phyloP scores from a whole-genome alignment of 2,113 vertebrate genomes.

The Dromas ardeola region DNA sequence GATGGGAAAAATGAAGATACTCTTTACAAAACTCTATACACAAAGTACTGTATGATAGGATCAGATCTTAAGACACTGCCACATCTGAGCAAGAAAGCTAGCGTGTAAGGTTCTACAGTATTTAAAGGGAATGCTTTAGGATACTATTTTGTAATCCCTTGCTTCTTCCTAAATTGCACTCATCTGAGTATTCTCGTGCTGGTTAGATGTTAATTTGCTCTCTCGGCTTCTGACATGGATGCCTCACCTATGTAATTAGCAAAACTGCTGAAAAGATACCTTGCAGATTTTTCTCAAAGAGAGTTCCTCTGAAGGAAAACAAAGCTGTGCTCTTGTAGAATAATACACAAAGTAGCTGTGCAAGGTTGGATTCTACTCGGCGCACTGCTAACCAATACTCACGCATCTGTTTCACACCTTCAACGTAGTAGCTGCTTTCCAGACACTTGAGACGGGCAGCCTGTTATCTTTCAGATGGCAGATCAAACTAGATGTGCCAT shows the following conservation, averaged over 20 bases:
- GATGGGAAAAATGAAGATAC: not conserved
- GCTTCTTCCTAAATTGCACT: not conserved
- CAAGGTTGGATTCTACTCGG: not conserved
- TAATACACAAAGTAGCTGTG: not conserved
- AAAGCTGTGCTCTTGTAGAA: not conserved
- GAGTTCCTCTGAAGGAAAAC: not conserved
- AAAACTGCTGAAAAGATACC: not conserved
- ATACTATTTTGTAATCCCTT: not conserved
- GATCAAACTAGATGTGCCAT: slow-evolving; percentile 6
- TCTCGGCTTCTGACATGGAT: not conserved
- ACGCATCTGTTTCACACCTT: not conserved
- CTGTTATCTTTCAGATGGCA: not conserved
- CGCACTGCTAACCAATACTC: not conserved
- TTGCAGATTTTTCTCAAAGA: not conserved
- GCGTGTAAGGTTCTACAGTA: not conserved
- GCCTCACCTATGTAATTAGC: not conserved
- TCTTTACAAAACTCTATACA: not conserved
- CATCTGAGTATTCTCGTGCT: not conserved
- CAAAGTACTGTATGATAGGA: not conserved
- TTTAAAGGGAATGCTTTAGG: not conserved
- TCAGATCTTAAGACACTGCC: not conserved
- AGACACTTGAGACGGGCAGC: not conserved
- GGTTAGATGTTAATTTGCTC: not conserved
- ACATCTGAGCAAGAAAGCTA: not conserved
- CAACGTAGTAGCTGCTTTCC: not conserved